phyloP scores from a whole-genome alignment of 2,888 invertebrate species.

The Hofmannophila pseudospretella region DNA sequence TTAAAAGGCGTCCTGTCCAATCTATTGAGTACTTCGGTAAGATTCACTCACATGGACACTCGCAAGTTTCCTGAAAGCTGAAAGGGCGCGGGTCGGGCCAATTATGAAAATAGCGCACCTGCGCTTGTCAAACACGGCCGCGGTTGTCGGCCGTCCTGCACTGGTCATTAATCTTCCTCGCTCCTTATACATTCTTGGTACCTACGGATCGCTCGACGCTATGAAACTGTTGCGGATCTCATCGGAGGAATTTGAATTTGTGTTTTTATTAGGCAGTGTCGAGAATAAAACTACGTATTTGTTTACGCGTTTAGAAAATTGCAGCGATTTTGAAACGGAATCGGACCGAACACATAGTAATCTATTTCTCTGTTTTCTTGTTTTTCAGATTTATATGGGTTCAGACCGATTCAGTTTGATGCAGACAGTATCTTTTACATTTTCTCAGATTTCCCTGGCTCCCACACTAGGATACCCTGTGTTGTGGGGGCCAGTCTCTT shows the following conservation, averaged over 20 bases:
- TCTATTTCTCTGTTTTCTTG: too few relatives aligned
- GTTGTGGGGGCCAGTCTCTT: too few relatives aligned
- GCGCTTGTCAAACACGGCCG: conserved; percentile 74
- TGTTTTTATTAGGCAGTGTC: not conserved
- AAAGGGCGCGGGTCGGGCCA: conserved; percentile 72
- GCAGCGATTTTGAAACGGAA: too few relatives aligned
- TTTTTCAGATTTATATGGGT: too few relatives aligned
- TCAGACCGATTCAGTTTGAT: too few relatives aligned
- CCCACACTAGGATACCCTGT: too few relatives aligned
- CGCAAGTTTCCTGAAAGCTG: conserved; percentile 47
- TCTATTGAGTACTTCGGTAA: too few relatives aligned
- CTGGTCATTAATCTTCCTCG: conserved; percentile 68
- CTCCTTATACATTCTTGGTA: conserved; percentile 70
- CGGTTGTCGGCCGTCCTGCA: conserved; percentile 59
- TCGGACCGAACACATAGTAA: too few relatives aligned
- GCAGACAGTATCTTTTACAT: too few relatives aligned
- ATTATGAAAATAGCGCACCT: conserved; percentile 78
- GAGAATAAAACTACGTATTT: not conserved
- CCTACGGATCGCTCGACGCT: conserved; percentile 19
- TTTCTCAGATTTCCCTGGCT: too few relatives aligned
- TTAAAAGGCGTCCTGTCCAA: too few relatives aligned
- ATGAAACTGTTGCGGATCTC: conserved; percentile 33
- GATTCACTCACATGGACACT: conserved; percentile 11
- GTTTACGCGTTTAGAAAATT: not conserved
- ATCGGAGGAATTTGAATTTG: not conserved